Evolutionary conservation across 2,797 vertebrate species (phyloP).

Genomic region (Urophycis tenuis): DNA sequence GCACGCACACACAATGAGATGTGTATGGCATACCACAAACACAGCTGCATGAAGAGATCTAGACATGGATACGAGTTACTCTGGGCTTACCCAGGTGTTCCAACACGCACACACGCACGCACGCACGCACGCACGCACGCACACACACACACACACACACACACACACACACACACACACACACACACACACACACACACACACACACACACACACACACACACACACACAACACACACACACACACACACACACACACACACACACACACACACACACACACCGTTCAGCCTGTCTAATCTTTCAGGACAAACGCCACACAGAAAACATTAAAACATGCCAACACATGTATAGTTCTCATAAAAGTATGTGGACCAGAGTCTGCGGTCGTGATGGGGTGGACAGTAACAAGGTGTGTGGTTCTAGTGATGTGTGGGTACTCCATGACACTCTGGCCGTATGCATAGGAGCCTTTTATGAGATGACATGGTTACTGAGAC

Average conservation of each 20-base stretch:
- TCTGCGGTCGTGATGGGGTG: background rate
- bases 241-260: constrained; percentile 26
- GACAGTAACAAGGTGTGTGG: background rate
- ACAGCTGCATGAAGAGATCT: constrained; percentile 20
- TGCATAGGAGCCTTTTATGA: constrained; percentile 50
- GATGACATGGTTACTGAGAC: constrained; percentile 49
- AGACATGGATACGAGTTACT: constrained; percentile 16
- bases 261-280: constrained; percentile 22
- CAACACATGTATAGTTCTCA: constrained; percentile 57
- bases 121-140: constrained; percentile 25
- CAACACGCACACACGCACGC: constrained; percentile 28
- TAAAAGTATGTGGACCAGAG: constrained; percentile 39
- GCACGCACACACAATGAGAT: constrained; percentile 6
- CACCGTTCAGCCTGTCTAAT: constrained; percentile 38
- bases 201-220: constrained; percentile 27
- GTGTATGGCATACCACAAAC: constrained; percentile 24
- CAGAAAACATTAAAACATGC: constrained; percentile 56
- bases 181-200: constrained; percentile 25
- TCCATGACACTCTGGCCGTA: background rate
- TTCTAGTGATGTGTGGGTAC: background rate
- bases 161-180: constrained; percentile 27
- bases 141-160: constrained; percentile 27
- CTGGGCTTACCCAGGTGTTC: constrained; percentile 22
- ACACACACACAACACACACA: constrained; percentile 26
- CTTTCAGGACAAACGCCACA: constrained; percentile 45